These are phyloP conservation scores for Brachynemurus nebulosus DNA, from an alignment of 2,888 invertebrate species.

Conservation along the genomic window DNA sequence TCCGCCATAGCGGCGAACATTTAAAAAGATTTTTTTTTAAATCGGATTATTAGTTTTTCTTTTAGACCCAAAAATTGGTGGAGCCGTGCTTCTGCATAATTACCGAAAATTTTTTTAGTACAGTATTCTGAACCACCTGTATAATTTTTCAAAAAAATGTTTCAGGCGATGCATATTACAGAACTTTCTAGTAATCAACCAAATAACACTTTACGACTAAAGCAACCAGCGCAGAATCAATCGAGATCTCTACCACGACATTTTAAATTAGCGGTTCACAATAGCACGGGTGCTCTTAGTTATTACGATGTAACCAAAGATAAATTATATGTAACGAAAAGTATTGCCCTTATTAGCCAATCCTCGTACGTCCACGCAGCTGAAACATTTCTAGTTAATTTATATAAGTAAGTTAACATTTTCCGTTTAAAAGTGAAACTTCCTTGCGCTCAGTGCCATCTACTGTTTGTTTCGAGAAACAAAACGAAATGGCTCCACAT, in stretches of 20 bases:
- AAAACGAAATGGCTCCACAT: too few relatives aligned
- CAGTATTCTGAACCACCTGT: too few relatives aligned
- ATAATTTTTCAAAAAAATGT: too few relatives aligned
- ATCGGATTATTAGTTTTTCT: too few relatives aligned
- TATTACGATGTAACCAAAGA: conserved; percentile 92
- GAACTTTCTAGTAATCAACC: conserved; percentile 73
- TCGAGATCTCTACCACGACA: conserved; percentile 80
- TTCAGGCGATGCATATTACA: conserved; percentile 76
- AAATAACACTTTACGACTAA: conserved; percentile 36
- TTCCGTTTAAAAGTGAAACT: too few relatives aligned
- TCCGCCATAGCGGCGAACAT: too few relatives aligned
- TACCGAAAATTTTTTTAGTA: too few relatives aligned
- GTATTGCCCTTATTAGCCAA: conserved; percentile 84
- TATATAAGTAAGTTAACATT: conserved; percentile 61
- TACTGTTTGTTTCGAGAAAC: too few relatives aligned
- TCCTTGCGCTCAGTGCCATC: too few relatives aligned
- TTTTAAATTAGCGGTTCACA: conserved; percentile 69
- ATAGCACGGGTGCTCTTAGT: conserved; percentile 61
- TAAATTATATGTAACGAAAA: conserved; percentile 88
- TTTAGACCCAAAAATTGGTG: too few relatives aligned
- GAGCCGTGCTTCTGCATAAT: too few relatives aligned
- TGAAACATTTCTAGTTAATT: conserved; percentile 71
- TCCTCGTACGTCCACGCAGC: conserved; percentile 81
- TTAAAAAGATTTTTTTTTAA: too few relatives aligned
- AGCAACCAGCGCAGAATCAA: conserved; percentile 56